A percentile compares a stretch with the other conserved stretches of the same genome.
Conservation (phyloP, 2,888 invertebrate species). For the Tricholauxania praeusta region DNA sequence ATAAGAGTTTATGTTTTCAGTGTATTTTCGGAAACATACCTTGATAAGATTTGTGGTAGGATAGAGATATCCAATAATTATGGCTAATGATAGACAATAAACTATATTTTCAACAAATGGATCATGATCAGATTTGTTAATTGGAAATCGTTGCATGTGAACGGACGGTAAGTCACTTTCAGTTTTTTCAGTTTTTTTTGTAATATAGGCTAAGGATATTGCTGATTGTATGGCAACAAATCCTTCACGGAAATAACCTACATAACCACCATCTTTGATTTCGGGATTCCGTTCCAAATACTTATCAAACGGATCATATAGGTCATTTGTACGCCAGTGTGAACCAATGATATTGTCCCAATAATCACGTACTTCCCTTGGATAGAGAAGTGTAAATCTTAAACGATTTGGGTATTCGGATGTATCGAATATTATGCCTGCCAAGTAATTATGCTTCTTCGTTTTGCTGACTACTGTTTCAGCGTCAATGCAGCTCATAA, state of each 20-base stretch:
- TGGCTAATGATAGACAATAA: background rate
- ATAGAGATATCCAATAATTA: background rate
- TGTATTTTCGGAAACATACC: background rate
- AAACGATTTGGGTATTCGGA: conserved; percentile 35
- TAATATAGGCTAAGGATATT: conserved; percentile 67
- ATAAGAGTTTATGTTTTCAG: too few relatives aligned
- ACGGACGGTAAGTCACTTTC: background rate
- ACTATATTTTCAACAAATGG: background rate
- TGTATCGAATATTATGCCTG: conserved; percentile 68
- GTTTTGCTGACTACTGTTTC: conserved; percentile 28
- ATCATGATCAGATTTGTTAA: background rate
- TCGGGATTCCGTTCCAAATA: background rate
- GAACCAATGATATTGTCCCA: conserved; percentile 41
- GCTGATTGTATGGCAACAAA: conserved; percentile 75
- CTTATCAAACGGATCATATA: conserved; percentile 33
- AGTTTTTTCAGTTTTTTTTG: too few relatives aligned
- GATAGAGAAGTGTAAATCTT: conserved; percentile 51
- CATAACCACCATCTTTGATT: conserved; percentile 70
- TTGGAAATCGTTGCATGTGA: background rate
- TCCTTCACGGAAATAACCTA: conserved; percentile 70
- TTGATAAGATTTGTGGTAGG: background rate
- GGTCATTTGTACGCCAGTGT: conserved; percentile 53
- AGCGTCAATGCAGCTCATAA: conserved; percentile 35
- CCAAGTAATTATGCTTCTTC: conserved; percentile 42
- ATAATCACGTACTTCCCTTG: conserved; percentile 54